Evolutionary conservation across 2,888 invertebrate species (phyloP), one percentile per base, ranked within the genome.

Genomic region (Hoplodrina blanda): DNA sequence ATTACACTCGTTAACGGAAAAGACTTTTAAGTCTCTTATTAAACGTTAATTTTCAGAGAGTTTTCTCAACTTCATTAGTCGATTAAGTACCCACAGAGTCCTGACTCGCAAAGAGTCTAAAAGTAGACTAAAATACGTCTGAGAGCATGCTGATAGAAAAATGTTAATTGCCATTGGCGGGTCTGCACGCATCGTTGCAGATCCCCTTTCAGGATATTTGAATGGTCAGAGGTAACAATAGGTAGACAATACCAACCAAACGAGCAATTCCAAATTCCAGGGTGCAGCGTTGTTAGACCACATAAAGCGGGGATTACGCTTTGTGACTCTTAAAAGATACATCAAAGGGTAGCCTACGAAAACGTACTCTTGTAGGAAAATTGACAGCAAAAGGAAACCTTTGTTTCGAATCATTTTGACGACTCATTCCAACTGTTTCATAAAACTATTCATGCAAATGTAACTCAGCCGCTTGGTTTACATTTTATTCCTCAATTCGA

Each of bases 401-500:
- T 46, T 54, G 37, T 46, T 19, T 25, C 13, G 17, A 55, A 69
- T 49, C 10, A 13, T 17, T 41, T 19, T 30, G 0, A 69, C 46
- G 17, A 30, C 25, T 53, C 17, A 33, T 46, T 46, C 5, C 33
- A 41, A 63, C 2, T 15, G 15, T 50, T 13, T 17, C 10, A 44
- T 73, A 17, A 33, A 72, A 72, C 61, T 61, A 41, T 20, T 46
- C 37, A 37, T 17, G 11, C n/a, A 62, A 55, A 73, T 17, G 15
- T 33, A 25, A 25, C 33, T 15, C 20, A 11, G 30, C 11, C n/a
- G 33, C 46, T 73, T 33, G 20, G 30, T 55, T 11, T 17, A 41
- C 20, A 55, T 63, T 55, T 73, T 55, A 73, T 33, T 73, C 33
- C 41, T 13, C n/a, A 71, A 55, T 56, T 44, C 4, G 33, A 64